Conservation (phyloP, 2,113 vertebrate genomes). For the Nothobranchius kuhntae region DNA sequence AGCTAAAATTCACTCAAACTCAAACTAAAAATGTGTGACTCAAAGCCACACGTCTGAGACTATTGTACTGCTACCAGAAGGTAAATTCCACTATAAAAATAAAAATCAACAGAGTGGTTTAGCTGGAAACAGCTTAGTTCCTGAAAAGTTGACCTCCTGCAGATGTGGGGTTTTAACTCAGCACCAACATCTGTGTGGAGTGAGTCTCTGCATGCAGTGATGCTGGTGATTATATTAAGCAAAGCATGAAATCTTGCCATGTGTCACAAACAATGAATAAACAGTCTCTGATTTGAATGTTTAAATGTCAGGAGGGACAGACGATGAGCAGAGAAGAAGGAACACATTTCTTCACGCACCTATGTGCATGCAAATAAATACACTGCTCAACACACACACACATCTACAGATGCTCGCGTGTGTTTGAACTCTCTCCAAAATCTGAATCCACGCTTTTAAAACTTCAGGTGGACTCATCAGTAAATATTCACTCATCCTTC, state of each 20-base stretch:
- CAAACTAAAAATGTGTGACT: background rate
- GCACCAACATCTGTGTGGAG: background rate
- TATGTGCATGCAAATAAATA: conserved; percentile 48
- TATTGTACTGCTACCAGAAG: background rate
- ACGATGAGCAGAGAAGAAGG: conserved; percentile 47
- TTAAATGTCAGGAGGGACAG: conserved; percentile 61
- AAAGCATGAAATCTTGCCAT: conserved; percentile 47
- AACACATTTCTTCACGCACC: conserved; percentile 49
- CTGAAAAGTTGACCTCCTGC: conserved; percentile 31
- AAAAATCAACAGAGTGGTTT: background rate
- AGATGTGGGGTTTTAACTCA: conserved; percentile 9
- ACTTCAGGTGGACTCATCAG: no score
- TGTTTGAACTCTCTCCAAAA: no score
- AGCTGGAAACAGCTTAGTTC: conserved; percentile 31
- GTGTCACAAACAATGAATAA: conserved; percentile 36
- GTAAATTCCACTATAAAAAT: conserved; percentile 11
- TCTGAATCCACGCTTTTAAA: no score
- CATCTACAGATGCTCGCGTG: no score
- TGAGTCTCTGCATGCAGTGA: background rate
- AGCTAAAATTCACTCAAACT: background rate
- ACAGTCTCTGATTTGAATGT: conserved; percentile 66
- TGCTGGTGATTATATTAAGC: conserved; percentile 13
- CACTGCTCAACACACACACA: background rate
- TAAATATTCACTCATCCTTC: no score
- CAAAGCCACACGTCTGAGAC: background rate